A percentile compares a stretch with the other conserved stretches of the same genome.
These are phyloP conservation scores for Gandaritis pyraliata DNA, from an alignment of 2,888 invertebrate species.

Conservation along the genomic window DNA sequence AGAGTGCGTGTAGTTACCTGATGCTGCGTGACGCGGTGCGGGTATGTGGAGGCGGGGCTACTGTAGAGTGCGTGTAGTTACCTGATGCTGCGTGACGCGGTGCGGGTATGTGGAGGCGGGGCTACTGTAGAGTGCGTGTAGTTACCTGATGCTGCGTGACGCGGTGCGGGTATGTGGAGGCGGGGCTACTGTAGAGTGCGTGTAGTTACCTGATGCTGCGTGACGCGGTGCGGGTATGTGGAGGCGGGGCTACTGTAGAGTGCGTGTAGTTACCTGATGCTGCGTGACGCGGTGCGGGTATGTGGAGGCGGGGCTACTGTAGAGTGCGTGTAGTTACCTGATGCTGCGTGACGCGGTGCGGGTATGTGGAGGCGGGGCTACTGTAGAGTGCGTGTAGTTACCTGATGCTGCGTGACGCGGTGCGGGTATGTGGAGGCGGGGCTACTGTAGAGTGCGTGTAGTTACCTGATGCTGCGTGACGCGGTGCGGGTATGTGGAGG, in stretches of 20 bases:
- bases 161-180: conserved; percentile 90
- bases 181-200: too few relatives aligned
- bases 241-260: too few relatives aligned
- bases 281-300: conserved; percentile 87
- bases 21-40: conserved; percentile 84
- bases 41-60: conserved; percentile 91
- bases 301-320: conserved; percentile 91
- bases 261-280: conserved; percentile 57
- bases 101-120: conserved; percentile 91
- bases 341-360: conserved; percentile 84
- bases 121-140: too few relatives aligned
- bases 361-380: conserved; percentile 91
- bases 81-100: conserved; percentile 81
- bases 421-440: conserved; percentile 91
- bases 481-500: conserved; percentile 90
- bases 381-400: conserved; percentile 29
- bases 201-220: conserved; percentile 64
- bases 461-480: conserved; percentile 72
- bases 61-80: conserved; percentile 29
- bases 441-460: too few relatives aligned
- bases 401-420: conserved; percentile 81
- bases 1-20: conserved; percentile 51
- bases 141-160: conserved; percentile 72
- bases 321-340: conserved; percentile 51
- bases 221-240: conserved; percentile 89